These are phyloP conservation scores for Campoplex capitator DNA, from an alignment of 2,888 invertebrate genomes.

Conservation along the genomic window DNA sequence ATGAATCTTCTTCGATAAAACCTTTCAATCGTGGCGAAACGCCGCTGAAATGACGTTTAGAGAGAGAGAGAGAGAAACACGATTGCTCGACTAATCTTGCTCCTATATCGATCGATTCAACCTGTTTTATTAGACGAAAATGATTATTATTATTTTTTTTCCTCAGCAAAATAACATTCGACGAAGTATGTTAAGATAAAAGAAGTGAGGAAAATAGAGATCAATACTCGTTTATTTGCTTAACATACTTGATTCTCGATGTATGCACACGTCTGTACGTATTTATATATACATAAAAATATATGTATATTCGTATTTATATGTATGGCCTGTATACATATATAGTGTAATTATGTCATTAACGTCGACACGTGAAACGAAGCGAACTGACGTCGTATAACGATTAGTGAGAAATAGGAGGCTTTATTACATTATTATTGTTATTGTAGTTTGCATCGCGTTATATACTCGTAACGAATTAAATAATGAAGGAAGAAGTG, in stretches of 20 bases:
- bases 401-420: constrained; percentile 56
- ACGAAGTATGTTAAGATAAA: constrained; percentile 13
- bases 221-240: constrained; percentile 64
- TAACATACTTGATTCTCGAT: constrained; percentile 54
- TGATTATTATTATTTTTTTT: neutral
- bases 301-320: neutral
- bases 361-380: constrained; percentile 66
- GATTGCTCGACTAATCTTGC: neutral
- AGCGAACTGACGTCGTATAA: constrained; percentile 63
- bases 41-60: neutral
- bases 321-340: constrained; percentile 27
- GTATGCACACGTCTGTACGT: neutral
- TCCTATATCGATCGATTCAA: too few relatives aligned
- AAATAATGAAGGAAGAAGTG: constrained; percentile 56
- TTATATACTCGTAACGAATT: constrained; percentile 44
- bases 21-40: constrained; percentile 4
- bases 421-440: constrained; percentile 30
- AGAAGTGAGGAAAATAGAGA: constrained; percentile 42
- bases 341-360: constrained; percentile 63
- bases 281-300: neutral
- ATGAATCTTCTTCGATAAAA: constrained; percentile 23
- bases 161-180: constrained; percentile 1
- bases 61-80: too few relatives aligned
- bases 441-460: constrained; percentile 46
- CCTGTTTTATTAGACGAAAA: neutral